phyloP scores from a whole-genome alignment of 2,113 vertebrate species.

The Pteruthius melanotis region DNA sequence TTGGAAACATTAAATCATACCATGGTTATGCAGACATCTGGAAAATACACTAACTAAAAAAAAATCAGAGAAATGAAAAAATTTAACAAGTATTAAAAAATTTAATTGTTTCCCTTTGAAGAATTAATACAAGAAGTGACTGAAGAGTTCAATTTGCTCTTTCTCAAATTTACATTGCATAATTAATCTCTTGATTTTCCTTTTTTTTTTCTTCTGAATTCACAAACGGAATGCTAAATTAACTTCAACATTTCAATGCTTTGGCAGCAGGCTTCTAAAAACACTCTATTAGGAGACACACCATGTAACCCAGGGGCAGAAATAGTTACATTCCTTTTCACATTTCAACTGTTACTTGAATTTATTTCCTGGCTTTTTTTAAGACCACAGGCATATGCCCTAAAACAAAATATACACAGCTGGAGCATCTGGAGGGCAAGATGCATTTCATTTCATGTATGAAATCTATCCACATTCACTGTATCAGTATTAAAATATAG shows the following conservation, averaged over 20 bases:
- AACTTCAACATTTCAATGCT: background rate
- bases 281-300: background rate
- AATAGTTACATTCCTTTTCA: background rate
- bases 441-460: background rate
- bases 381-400: background rate
- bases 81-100: background rate
- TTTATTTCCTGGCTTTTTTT: background rate
- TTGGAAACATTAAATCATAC: background rate
- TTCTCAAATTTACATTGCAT: background rate
- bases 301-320: background rate
- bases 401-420: background rate
- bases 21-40: background rate
- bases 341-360: background rate
- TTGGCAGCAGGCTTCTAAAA: background rate
- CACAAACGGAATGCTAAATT: background rate
- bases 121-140: background rate
- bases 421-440: background rate
- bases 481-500: background rate
- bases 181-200: background rate
- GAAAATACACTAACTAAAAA: background rate
- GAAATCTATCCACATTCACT: background rate
- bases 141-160: background rate
- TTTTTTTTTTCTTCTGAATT: background rate
- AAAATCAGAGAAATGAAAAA: background rate
- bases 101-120: background rate